Conservation (phyloP, 2,888 invertebrate genomes). For the Dromius quadrimaculatus region DNA sequence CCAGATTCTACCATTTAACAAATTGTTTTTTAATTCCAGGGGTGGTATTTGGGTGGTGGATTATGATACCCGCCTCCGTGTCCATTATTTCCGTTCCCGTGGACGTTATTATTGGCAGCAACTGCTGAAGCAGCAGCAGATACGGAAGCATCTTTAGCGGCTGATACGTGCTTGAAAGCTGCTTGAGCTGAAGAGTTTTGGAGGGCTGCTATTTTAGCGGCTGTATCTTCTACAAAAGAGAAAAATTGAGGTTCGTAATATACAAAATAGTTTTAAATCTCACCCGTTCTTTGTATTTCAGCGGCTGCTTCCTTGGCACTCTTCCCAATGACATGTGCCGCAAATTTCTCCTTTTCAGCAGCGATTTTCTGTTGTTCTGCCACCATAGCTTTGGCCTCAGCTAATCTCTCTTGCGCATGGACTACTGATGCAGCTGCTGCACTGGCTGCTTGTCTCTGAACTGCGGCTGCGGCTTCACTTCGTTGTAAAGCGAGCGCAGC, state of each 20-base stretch:
- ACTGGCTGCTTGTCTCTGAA: slow-evolving; percentile 76
- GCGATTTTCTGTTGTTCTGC: slow-evolving; percentile 80
- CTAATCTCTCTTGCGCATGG: slow-evolving; percentile 77
- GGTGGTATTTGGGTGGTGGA: slow-evolving; percentile 25
- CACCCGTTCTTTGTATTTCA: slow-evolving; percentile 76
- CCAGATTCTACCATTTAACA: not conserved
- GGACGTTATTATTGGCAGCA: slow-evolving; percentile 57
- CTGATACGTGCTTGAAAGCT: slow-evolving; percentile 72
- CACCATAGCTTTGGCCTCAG: slow-evolving; percentile 77
- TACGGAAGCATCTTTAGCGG: slow-evolving; percentile 72
- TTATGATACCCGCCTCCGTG: not conserved
- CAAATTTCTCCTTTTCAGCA: slow-evolving; percentile 78
- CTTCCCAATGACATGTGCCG: slow-evolving; percentile 78
- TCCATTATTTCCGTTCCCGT: slow-evolving; percentile 51
- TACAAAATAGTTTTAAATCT: not conserved
- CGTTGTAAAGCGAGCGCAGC: slow-evolving; percentile 69
- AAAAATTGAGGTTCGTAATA: not conserved
- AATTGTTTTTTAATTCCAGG: slow-evolving; percentile 38
- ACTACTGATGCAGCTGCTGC: slow-evolving; percentile 76
- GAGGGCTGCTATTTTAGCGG: slow-evolving; percentile 72
- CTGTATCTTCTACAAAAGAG: slow-evolving; percentile 68
- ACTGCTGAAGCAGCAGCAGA: slow-evolving; percentile 62
- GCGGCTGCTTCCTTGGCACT: slow-evolving; percentile 79
- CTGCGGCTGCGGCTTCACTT: slow-evolving; percentile 76
- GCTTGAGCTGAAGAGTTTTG: slow-evolving; percentile 72